Evolutionary conservation across 2,113 vertebrate species (phyloP).

Genomic region (Apteryx mantelli): DNA sequence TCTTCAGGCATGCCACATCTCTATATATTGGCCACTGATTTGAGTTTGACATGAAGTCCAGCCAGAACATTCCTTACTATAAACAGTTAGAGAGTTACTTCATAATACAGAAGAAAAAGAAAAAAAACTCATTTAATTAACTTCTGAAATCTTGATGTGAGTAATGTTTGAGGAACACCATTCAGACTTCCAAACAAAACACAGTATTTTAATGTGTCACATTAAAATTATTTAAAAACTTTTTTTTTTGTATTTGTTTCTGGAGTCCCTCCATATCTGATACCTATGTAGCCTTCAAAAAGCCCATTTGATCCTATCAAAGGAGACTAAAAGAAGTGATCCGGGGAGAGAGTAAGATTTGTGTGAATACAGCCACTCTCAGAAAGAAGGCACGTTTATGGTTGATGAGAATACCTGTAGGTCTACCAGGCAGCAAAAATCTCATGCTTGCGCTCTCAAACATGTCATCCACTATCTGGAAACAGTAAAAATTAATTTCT

Average conservation of each 20-base stretch:
- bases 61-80: background rate
- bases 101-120: background rate
- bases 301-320: background rate
- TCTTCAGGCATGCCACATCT: background rate
- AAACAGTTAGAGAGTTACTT: background rate
- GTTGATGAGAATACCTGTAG: background rate
- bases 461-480: background rate
- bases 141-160: background rate
- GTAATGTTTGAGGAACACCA: background rate
- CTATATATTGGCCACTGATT: background rate
- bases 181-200: background rate
- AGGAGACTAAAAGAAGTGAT: background rate
- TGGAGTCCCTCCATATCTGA: background rate
- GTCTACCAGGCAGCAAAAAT: background rate
- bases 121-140: background rate
- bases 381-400: background rate
- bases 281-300: background rate
- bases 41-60: background rate
- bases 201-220: background rate
- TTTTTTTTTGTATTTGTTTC: background rate
- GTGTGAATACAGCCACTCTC: background rate
- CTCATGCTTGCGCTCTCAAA: background rate
- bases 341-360: background rate
- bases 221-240: background rate
- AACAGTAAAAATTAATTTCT: background rate